Evolutionary conservation across 2,113 vertebrate genomes (phyloP).

Genomic region (Echinops telfairi): DNA sequence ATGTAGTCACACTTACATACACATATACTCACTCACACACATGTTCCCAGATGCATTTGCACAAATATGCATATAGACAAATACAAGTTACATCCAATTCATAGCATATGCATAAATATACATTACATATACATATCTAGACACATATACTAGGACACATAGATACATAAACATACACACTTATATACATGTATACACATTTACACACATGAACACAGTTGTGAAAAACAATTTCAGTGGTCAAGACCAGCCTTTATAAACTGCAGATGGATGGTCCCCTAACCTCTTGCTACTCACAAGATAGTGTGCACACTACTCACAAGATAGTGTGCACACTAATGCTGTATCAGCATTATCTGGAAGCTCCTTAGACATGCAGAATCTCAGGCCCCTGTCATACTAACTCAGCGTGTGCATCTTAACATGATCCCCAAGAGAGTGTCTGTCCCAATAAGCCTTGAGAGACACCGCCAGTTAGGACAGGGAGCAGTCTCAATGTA

Average conservation of each 20-base stretch:
- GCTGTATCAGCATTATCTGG: neutral
- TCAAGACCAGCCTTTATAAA: neutral
- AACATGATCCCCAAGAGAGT: neutral
- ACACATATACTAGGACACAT: neutral
- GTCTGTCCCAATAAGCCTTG: neutral
- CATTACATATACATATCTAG: neutral
- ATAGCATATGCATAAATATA: neutral
- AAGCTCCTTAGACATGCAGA: neutral
- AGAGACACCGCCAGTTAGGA: neutral
- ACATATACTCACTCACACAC: neutral
- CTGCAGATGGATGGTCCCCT: neutral
- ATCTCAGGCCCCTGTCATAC: neutral
- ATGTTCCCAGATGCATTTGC: neutral
- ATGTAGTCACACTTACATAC: neutral
- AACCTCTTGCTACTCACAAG: neutral
- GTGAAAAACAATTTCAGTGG: neutral
- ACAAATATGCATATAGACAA: neutral
- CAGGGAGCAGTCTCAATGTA: neutral
- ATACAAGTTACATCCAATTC: neutral
- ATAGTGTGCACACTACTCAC: conserved; percentile 18
- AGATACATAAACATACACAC: neutral
- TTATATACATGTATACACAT: neutral
- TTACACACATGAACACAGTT: neutral
- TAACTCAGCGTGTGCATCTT: neutral
- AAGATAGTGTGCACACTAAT: conserved; percentile 5